Conservation (phyloP, 2,888 invertebrate genomes). For the Athalia rosae region DNA sequence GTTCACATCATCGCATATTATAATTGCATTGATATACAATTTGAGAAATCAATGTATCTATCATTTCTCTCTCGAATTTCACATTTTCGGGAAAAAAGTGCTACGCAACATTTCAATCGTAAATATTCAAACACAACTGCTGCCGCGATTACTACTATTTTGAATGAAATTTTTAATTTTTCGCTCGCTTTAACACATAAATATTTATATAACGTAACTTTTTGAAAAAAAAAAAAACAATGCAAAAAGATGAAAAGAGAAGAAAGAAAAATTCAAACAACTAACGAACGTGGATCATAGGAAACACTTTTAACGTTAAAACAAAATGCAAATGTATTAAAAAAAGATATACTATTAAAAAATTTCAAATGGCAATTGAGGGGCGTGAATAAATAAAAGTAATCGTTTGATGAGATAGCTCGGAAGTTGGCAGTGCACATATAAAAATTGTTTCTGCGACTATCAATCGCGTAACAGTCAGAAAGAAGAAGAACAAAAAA, state of each 20-base stretch:
- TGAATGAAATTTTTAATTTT: background rate
- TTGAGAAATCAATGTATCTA: too few relatives aligned
- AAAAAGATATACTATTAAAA: background rate
- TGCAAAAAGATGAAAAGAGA: background rate
- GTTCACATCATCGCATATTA: too few relatives aligned
- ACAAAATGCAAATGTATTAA: background rate
- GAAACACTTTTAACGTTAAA: constrained; percentile 7
- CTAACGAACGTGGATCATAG: background rate
- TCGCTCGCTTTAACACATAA: background rate
- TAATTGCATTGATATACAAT: too few relatives aligned
- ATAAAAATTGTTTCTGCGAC: constrained; percentile 37
- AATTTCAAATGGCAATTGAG: constrained; percentile 32
- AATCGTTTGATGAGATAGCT: constrained; percentile 37
- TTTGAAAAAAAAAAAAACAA: background rate
- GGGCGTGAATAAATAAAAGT: constrained; percentile 34
- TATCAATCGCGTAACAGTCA: constrained; percentile 20
- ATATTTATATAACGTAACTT: background rate
- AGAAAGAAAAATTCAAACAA: background rate
- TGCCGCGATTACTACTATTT: too few relatives aligned
- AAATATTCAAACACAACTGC: too few relatives aligned
- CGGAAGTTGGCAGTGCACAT: constrained; percentile 43
- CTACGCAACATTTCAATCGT: too few relatives aligned
- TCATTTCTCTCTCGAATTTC: too few relatives aligned
- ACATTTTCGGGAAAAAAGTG: too few relatives aligned
- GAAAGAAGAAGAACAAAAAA: background rate